Base-by-base conservation (phyloP, 2,113 vertebrate species). In the Telmatochromis bifrenatus region DNA sequence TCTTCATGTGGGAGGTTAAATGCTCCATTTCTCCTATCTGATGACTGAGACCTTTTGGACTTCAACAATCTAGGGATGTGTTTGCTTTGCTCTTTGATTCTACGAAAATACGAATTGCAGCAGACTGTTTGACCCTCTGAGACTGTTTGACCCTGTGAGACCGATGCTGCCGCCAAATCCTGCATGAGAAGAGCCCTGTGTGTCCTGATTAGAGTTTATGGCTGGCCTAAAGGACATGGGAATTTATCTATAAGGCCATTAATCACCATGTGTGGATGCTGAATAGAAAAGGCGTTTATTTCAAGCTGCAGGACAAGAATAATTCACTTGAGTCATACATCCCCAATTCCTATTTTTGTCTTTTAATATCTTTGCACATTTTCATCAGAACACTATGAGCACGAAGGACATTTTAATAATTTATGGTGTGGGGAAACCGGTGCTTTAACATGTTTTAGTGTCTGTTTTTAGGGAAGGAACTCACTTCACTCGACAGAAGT, bases 401-500 rank as follows among this genome's bases (percentile, higher is more conserved):
- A 94, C 87, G 7, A 42, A 84, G 35, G 80, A 93, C 33, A 79
- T 90, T 93, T 91, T 84, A 88, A 70, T 23, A 86, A 83, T 10
- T 79, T n/a, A 31, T 54, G 89, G 89, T 91, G 91, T 86, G 84
- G 82, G 83, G 54, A 35, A 92, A 90, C 77, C 35, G 79, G 88
- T 87, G 87, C 93, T 95, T 92, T 90, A 85, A 85, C 7, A 87
- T 42, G 11, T 94, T 94, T 94, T 93, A 92, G 85, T 89, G 58
- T 94, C 87, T 86, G 86, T 91, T 94, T 93, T 94, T 93, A 92
- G 92, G 85, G 84, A 84, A 83, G 33, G 39, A 88, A 75, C 85
- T 94, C 94, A 93, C 92, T 65, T 95, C 89, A 95, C 92, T 33
- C 12, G 90, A 95, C 93, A 82, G 65, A 84, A 92, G 88, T 87